Evolutionary conservation across 2,888 invertebrate genomes (phyloP).

Genomic region (Rhagonycha fulva): DNA sequence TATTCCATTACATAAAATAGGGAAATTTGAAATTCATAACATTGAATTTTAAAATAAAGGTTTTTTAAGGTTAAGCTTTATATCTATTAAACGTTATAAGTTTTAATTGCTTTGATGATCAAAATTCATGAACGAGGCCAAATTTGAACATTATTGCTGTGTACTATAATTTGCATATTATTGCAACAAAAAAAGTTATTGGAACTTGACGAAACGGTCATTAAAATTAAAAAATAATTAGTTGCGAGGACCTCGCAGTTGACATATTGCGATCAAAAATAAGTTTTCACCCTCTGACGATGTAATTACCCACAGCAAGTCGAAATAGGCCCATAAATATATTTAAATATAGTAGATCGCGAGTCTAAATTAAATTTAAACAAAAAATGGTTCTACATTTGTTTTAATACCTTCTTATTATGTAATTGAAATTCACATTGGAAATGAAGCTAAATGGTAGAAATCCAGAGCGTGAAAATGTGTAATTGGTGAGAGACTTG

Average conservation of each 20-base stretch:
- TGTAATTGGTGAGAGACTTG: conserved; percentile 12
- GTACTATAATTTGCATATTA: too few relatives aligned
- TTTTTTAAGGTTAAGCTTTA: neutral
- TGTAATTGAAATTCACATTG: conserved; percentile 11
- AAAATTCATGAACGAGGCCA: neutral
- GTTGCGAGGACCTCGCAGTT: neutral
- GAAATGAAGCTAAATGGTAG: conserved; percentile 1
- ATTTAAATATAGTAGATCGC: neutral
- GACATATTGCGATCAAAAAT: neutral
- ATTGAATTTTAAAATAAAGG: neutral
- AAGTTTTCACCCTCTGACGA: neutral
- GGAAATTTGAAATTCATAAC: neutral
- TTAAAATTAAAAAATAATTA: neutral
- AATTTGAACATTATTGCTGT: neutral
- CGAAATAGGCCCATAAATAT: neutral
- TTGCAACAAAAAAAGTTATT: neutral
- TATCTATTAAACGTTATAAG: neutral
- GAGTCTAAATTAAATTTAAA: neutral
- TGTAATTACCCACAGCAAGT: neutral
- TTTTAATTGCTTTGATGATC: neutral
- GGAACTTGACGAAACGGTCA: neutral
- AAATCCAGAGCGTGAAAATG: conserved; percentile 10
- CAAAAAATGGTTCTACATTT: neutral
- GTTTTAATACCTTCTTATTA: neutral
- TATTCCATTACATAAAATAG: conserved; percentile 1